These are phyloP conservation scores for Todus mexicanus DNA, from an alignment of 2,797 vertebrate genomes.

Conservation along the genomic window DNA sequence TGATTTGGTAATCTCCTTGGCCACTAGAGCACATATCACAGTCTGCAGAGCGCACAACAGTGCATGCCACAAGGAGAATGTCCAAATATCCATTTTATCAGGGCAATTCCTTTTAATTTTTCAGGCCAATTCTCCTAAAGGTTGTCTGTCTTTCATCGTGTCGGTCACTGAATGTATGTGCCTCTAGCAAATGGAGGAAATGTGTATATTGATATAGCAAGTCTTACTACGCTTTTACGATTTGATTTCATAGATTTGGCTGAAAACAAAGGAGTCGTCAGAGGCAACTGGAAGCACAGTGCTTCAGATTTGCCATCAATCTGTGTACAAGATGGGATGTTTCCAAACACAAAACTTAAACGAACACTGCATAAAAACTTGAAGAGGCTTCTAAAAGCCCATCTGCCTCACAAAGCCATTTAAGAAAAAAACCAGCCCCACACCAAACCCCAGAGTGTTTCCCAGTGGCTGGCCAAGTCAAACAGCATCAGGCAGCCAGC, in stretches of 20 bases:
- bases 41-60: background rate
- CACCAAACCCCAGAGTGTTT: background rate
- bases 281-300: background rate
- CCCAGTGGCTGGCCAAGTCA: background rate
- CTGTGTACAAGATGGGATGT: accelerated
- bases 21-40: background rate
- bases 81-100: background rate
- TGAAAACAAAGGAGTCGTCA: background rate
- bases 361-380: background rate
- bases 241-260: background rate
- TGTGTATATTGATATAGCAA: background rate
- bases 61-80: background rate
- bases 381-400: background rate
- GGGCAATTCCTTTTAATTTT: background rate
- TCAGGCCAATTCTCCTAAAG: background rate
- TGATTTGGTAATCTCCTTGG: conserved; percentile 40
- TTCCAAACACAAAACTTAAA: background rate
- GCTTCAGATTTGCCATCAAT: background rate
- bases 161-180: background rate
- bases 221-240: background rate
- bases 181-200: background rate
- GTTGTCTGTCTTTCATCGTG: background rate
- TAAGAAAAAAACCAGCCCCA: background rate
- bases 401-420: background rate
- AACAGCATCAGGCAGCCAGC: background rate